Evolutionary conservation across 1,140 invertebrate genomes (phyloP), one percentile per base, ranked within the genome.

Genomic region (Conus betulinus): DNA sequence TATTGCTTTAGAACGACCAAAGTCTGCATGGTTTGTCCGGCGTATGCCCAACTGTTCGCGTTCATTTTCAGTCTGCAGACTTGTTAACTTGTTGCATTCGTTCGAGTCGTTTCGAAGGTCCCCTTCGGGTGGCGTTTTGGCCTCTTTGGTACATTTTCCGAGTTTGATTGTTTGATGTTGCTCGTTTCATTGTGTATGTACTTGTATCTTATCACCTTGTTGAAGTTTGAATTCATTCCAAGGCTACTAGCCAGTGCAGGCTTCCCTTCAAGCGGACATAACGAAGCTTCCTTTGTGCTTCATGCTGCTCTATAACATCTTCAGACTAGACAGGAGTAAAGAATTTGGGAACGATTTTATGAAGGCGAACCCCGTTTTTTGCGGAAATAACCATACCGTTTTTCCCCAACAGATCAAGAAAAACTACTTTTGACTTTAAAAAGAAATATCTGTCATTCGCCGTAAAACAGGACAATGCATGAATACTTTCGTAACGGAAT

Each of bases 121-220:
- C 17, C 53, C 51, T 57, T 57, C 53, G 20, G 85, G 57, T 78
- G 52, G 53, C 6, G 63, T 85, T 85, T 17, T 79, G n/a, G 51
- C 67, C 67, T 71, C 67, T 71, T 85, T 79, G 51, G 71, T 87
- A 55, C 71, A 87, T 76, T 53, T 87, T 87, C 85, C 85, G 85
- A 76, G 85, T 87, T 87, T 76, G n/a, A 76, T 87, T 78, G 85
- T 87, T 87, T 71, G 71, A 74, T 87, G 85, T 87, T 87, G 71
- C 76, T 87, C 57, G 85, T 87, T 87, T 87, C 76, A 63, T 78
- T 39, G 25, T 39, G 17, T 79, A 23, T 71, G 67, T 71, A n/a
- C 20, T 7, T 20, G 6, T 71, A 71, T 71, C 23, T 20, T 71
- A n/a, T 71, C 67, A 71, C 67, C 67, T 87, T 71, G 67, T 87